Percentiles rank a stretch among this genome's conserved stretches.
Conservation (phyloP, 2,797 vertebrate species). For the Ficedula albicollis region DNA sequence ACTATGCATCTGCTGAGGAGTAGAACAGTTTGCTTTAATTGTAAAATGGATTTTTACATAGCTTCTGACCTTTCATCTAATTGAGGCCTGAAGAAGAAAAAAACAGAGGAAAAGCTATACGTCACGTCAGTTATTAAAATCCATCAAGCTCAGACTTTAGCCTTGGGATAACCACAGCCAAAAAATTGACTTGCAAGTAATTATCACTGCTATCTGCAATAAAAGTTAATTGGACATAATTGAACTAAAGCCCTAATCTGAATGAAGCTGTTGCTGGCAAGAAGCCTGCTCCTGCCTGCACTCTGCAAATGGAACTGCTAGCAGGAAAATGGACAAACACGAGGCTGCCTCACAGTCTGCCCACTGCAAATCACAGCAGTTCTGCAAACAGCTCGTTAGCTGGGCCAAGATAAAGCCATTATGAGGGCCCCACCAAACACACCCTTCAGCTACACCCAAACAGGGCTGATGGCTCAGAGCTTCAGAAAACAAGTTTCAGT, state of each 20-base stretch:
- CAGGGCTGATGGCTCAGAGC: not conserved
- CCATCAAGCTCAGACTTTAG: conserved; percentile 75
- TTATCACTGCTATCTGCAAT: conserved; percentile 79
- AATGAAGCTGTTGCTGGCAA: conserved; percentile 74
- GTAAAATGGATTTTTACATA: conserved; percentile 66
- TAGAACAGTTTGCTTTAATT: conserved; percentile 67
- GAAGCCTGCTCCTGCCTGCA: conserved; percentile 68
- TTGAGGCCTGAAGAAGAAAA: conserved; percentile 65
- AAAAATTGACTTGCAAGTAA: conserved; percentile 78
- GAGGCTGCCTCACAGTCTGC: conserved; percentile 53
- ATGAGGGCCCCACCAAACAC: conserved; percentile 27
- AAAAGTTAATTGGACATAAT: conserved; percentile 82
- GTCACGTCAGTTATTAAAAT: conserved; percentile 76
- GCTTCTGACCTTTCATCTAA: conserved; percentile 72
- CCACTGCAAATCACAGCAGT: conserved; percentile 55
- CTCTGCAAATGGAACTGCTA: conserved; percentile 70
- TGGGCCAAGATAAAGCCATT: conserved; percentile 56
- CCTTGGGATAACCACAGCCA: conserved; percentile 70
- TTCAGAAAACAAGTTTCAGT: conserved; percentile 2
- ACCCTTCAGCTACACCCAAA: conserved; percentile 24
- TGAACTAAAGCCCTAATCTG: conserved; percentile 78
- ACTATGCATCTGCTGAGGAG: conserved; percentile 37
- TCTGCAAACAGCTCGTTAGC: conserved; percentile 51
- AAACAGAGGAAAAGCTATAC: conserved; percentile 33
- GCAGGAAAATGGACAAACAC: conserved; percentile 68